phyloP scores from a whole-genome alignment of 2,888 invertebrate species.

The Rhaphigaster nebulosa region DNA sequence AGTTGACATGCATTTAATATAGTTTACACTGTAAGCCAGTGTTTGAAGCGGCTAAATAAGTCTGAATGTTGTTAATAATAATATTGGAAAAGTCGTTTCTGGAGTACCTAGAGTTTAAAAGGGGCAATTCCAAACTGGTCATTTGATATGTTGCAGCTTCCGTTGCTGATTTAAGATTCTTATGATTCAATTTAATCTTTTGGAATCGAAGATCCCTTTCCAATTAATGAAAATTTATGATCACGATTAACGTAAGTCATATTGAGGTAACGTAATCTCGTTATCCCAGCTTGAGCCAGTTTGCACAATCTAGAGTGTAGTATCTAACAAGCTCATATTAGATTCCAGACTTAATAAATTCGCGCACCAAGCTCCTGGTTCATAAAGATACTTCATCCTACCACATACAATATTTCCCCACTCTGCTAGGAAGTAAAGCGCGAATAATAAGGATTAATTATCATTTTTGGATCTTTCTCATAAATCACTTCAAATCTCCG shows the following conservation, averaged over 20 bases:
- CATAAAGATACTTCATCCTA: not conserved
- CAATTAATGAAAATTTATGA: not conserved
- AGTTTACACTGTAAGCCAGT: too few species aligned
- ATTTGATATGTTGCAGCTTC: too few species aligned
- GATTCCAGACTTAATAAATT: not conserved
- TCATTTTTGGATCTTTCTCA: too few species aligned
- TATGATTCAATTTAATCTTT: not conserved
- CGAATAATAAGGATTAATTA: too few species aligned
- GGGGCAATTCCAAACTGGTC: too few species aligned
- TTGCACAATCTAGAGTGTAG: not conserved
- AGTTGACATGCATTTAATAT: too few species aligned
- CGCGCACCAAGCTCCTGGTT: not conserved
- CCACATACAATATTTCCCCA: not conserved
- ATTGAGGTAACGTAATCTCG: not conserved
- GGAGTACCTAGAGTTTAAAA: too few species aligned
- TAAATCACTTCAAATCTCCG: too few species aligned
- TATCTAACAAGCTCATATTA: not conserved
- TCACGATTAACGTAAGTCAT: not conserved
- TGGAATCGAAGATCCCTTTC: not conserved
- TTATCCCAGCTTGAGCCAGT: not conserved
- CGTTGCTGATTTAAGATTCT: too few species aligned
- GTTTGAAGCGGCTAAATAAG: too few species aligned
- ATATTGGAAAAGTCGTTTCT: too few species aligned
- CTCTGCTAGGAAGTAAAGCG: not conserved
- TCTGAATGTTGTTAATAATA: too few species aligned